Evolutionary conservation across 2,888 invertebrate genomes (phyloP).

Genomic region (Platycheirus rosarum): DNA sequence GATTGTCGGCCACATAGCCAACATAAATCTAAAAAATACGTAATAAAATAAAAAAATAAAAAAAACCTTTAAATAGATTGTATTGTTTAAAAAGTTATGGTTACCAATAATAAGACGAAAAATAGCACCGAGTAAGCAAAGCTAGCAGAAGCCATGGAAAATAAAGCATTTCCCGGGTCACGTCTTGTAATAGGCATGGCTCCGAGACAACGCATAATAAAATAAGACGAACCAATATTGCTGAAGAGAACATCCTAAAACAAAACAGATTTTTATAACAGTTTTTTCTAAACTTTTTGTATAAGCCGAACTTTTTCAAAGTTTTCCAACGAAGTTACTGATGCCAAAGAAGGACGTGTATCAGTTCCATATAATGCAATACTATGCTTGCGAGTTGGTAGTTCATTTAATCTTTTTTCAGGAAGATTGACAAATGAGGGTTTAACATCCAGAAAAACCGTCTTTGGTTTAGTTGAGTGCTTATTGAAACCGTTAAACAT

Average conservation of each 20-base stretch:
- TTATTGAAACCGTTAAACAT: slow-evolving; percentile 79
- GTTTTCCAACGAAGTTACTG: slow-evolving; percentile 77
- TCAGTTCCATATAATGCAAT: slow-evolving; percentile 75
- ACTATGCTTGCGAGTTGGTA: slow-evolving; percentile 78
- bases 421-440: slow-evolving; percentile 77
- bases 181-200: slow-evolving; percentile 85
- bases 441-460: slow-evolving; percentile 81
- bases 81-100: neutral
- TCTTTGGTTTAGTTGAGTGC: slow-evolving; percentile 78
- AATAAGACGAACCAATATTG: slow-evolving; percentile 83
- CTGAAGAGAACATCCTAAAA: slow-evolving; percentile 82
- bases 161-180: slow-evolving; percentile 83
- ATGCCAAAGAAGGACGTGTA: slow-evolving; percentile 77
- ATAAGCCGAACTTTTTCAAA: slow-evolving; percentile 77
- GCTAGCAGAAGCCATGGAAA: slow-evolving; percentile 83
- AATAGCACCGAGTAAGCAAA: slow-evolving; percentile 85
- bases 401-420: slow-evolving; percentile 78
- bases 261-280: neutral
- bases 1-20: slow-evolving; percentile 85
- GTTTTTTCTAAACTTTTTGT: slow-evolving; percentile 58
- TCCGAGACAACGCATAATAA: slow-evolving; percentile 84
- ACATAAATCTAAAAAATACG: slow-evolving; percentile 82
- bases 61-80: neutral
- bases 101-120: slow-evolving; percentile 83
- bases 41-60: slow-evolving; percentile 1